phyloP scores from a whole-genome alignment of 1,140 invertebrate genomes.

The Heliconius congener region DNA sequence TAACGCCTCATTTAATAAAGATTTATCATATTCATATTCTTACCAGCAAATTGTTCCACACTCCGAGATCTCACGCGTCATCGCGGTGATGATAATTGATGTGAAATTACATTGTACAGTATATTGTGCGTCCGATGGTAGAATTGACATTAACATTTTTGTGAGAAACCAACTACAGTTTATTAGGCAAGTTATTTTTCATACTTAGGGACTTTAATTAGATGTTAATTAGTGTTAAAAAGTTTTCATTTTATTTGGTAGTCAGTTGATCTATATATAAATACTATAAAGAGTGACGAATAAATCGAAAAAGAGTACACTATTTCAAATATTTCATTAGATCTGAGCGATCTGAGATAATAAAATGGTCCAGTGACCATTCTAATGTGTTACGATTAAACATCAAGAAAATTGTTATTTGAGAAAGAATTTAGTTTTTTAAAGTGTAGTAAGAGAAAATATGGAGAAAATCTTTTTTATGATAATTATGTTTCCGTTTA shows the following conservation, averaged over 20 bases:
- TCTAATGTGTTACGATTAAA: conserved; percentile 22
- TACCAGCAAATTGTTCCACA: conserved; percentile 26
- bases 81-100: conserved; percentile 30
- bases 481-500: neutral
- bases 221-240: conserved; percentile 7
- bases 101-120: conserved; percentile 28
- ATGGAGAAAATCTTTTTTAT: neutral
- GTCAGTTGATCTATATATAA: too few relatives aligned
- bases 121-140: conserved; percentile 23
- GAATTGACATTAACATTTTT: conserved; percentile 12
- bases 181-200: neutral
- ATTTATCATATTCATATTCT: conserved; percentile 22
- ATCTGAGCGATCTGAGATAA: neutral
- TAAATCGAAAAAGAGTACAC: too few relatives aligned
- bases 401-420: neutral
- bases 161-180: neutral
- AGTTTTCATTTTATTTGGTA: neutral
- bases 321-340: neutral
- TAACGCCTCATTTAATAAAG: conserved; percentile 15
- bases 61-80: conserved; percentile 33
- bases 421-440: neutral
- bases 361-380: conserved; percentile 16
- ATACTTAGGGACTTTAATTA: neutral
- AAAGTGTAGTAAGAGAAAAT: neutral
- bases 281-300: too few relatives aligned